These are phyloP conservation scores for Cetonia aurata DNA, from an alignment of 2,888 invertebrate genomes.

Conservation along the genomic window DNA sequence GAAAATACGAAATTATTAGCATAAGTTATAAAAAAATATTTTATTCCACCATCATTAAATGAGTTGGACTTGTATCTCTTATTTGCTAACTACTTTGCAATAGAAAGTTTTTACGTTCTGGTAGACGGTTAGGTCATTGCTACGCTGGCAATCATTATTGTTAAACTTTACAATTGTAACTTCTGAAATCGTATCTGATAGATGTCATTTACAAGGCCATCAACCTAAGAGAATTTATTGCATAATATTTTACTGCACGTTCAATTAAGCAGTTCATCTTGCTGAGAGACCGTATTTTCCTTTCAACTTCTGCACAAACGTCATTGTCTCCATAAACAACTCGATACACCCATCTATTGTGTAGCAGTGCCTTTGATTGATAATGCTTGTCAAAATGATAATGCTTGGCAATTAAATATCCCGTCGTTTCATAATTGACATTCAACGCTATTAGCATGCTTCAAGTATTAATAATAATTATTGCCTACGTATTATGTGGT, in stretches of 20 bases:
- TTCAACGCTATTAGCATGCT: slow-evolving; percentile 32
- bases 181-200: background rate
- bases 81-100: background rate
- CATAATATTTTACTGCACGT: slow-evolving; percentile 5
- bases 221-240: slow-evolving; percentile 11
- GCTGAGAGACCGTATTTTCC: background rate
- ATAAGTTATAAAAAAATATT: too few species aligned
- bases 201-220: background rate
- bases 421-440: slow-evolving; percentile 47
- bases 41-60: background rate
- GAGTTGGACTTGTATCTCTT: background rate
- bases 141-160: too few species aligned
- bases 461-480: slow-evolving; percentile 23
- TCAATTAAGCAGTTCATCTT: slow-evolving; percentile 22
- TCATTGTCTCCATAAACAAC: slow-evolving; percentile 30
- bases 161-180: too few species aligned
- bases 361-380: slow-evolving; percentile 47
- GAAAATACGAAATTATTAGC: too few species aligned
- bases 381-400: slow-evolving; percentile 49
- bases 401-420: slow-evolving; percentile 48
- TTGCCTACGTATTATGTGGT: background rate
- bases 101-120: too few species aligned
- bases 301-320: slow-evolving; percentile 23
- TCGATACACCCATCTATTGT: slow-evolving; percentile 49
- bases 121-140: too few species aligned